Evolutionary conservation across 2,113 vertebrate species (phyloP).

Genomic region (Eclectus roratus): DNA sequence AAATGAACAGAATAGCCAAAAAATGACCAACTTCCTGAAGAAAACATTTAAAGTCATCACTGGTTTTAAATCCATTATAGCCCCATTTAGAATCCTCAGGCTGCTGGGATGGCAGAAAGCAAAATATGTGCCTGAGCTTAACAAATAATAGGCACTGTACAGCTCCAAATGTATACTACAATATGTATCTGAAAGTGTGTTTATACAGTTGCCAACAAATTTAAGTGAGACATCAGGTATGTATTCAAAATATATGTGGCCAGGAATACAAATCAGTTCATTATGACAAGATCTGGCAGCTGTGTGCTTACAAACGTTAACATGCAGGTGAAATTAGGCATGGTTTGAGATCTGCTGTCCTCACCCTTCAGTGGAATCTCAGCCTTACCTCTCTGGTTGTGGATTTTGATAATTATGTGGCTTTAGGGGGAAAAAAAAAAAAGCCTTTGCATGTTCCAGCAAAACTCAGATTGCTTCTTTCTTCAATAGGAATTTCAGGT

Average conservation of each 20-base stretch:
- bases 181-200: not conserved
- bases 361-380: not conserved
- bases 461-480: constrained; percentile 1
- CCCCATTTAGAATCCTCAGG: not conserved
- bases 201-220: not conserved
- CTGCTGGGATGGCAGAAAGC: not conserved
- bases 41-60: not conserved
- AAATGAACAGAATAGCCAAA: not conserved
- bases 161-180: not conserved
- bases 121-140: not conserved
- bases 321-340: not conserved
- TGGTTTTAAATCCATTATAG: not conserved
- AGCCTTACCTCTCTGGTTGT: not conserved
- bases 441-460: not conserved
- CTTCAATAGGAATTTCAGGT: not conserved
- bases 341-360: not conserved
- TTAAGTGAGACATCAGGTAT: not conserved
- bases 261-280: not conserved
- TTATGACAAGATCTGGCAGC: not conserved
- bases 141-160: not conserved
- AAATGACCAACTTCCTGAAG: not conserved
- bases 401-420: not conserved
- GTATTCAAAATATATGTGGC: not conserved
- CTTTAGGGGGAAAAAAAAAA: not conserved
- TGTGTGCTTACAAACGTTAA: not conserved